Conservation (phyloP, 2,888 invertebrate genomes). For the Diarsia mendica region DNA sequence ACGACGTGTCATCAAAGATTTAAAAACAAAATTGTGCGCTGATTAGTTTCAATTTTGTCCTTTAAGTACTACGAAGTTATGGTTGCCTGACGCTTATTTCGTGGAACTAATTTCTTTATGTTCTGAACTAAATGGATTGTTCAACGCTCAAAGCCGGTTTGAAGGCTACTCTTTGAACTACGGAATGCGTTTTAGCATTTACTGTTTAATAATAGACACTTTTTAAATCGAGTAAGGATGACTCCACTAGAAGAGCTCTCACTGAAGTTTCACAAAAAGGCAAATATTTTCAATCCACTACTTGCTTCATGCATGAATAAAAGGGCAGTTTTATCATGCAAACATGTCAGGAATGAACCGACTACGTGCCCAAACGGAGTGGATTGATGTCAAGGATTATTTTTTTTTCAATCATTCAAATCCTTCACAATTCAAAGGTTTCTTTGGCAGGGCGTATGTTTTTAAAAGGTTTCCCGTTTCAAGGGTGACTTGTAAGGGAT, state of each 20-base stretch:
- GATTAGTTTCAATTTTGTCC: constrained; percentile 46
- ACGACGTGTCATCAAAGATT: constrained; percentile 46
- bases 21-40: constrained; percentile 45
- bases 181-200: neutral
- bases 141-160: neutral
- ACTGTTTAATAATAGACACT: neutral
- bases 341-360: constrained; percentile 1
- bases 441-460: constrained; percentile 32
- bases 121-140: constrained; percentile 16
- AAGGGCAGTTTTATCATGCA: neutral
- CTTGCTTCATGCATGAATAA: neutral
- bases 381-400: constrained; percentile 30
- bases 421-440: constrained; percentile 32
- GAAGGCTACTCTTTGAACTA: constrained; percentile 20
- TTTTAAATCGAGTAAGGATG: neutral
- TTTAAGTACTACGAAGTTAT: constrained; percentile 10
- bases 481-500: constrained; percentile 57
- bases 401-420: constrained; percentile 35
- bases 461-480: constrained; percentile 55
- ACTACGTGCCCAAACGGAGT: constrained; percentile 8
- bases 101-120: constrained; percentile 34
- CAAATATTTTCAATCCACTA: neutral
- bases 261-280: neutral
- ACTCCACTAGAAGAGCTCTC: neutral
- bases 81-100: constrained; percentile 19